Percentiles rank a stretch among this genome's conserved stretches.
phyloP scores from a whole-genome alignment of 2,113 vertebrate species.

The Pachyramphus minor region DNA sequence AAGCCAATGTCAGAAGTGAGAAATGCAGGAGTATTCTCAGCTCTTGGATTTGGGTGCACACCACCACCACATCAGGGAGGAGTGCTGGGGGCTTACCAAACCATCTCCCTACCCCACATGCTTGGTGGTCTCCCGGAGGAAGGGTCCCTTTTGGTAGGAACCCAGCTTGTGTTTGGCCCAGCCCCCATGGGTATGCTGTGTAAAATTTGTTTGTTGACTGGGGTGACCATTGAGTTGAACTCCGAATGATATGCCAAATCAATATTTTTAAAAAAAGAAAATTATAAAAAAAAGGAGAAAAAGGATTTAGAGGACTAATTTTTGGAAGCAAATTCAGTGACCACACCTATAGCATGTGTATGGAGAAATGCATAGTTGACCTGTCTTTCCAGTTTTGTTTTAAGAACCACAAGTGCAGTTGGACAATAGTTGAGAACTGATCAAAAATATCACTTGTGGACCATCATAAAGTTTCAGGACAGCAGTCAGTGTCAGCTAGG shows the following conservation, averaged over 20 bases:
- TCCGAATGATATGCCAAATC: neutral
- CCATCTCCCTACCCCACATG: neutral
- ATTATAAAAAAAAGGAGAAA: neutral
- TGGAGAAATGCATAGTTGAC: neutral
- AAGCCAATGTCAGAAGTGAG: neutral
- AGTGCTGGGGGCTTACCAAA: neutral
- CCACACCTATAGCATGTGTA: neutral
- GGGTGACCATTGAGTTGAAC: neutral
- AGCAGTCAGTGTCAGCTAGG: neutral
- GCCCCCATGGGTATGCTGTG: neutral
- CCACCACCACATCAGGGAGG: neutral
- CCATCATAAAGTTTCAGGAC: neutral
- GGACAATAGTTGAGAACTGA: neutral
- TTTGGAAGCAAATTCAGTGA: neutral
- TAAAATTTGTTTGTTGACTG: neutral
- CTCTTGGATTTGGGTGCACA: neutral
- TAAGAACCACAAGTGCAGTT: neutral
- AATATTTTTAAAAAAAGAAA: rapidly evolving
- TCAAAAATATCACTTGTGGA: neutral
- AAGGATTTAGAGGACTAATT: neutral
- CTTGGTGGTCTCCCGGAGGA: neutral
- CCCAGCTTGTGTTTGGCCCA: neutral
- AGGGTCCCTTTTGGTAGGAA: neutral
- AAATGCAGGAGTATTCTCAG: neutral
- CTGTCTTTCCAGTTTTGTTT: neutral